phyloP scores from a whole-genome alignment of 64 coral and sea anemone species.

The Montipora efflorescens region DNA sequence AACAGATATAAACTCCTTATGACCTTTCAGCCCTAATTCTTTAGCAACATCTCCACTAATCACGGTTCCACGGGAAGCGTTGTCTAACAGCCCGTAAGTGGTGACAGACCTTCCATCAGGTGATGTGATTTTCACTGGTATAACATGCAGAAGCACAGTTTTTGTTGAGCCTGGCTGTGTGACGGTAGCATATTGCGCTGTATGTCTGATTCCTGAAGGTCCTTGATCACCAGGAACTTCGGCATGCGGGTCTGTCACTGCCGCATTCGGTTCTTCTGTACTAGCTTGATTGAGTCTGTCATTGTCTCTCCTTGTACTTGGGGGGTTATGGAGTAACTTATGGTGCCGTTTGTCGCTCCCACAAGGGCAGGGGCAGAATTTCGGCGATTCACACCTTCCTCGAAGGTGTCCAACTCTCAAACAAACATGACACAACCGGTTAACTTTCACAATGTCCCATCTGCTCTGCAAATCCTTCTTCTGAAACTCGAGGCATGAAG shows the following conservation, averaged over 20 bases:
- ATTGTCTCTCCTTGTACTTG: background rate
- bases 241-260: too few relatives aligned
- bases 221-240: too few relatives aligned
- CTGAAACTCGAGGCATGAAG: background rate
- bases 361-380: conserved; percentile 52
- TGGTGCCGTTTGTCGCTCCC: conserved; percentile 31
- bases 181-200: background rate
- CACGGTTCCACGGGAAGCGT: conserved; percentile 49
- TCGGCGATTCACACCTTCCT: conserved; percentile 27
- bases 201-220: too few relatives aligned
- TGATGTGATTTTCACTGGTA: conserved; percentile 35
- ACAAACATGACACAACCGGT: conserved; percentile 49
- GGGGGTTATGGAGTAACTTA: conserved; percentile 53
- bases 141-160: conserved; percentile 54
- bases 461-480: background rate
- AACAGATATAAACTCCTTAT: background rate
- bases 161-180: conserved; percentile 6
- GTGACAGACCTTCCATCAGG: conserved; percentile 9
- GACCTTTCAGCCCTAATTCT: conserved; percentile 1
- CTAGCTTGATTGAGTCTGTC: background rate
- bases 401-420: conserved; percentile 34
- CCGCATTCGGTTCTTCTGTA: background rate
- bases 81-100: conserved; percentile 71
- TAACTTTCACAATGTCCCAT: background rate
- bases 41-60: conserved; percentile 39